Conservation (phyloP, 2,888 invertebrate species). For the Drosophila recens region DNA sequence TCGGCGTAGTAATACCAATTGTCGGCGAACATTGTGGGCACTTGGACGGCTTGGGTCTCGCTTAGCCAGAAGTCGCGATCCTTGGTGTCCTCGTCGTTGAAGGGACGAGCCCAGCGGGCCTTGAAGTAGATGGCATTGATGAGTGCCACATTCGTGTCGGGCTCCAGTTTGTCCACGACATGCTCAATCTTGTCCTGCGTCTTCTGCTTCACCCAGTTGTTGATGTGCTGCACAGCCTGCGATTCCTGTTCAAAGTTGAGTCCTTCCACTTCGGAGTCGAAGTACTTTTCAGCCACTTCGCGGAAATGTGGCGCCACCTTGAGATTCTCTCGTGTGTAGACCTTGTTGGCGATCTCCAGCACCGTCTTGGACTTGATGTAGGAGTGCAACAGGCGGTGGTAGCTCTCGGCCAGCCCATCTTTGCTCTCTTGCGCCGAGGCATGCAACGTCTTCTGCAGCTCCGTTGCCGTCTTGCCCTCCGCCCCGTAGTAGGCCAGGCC, state of each 20-base stretch:
- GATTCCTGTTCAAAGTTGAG: slow-evolving; percentile 88
- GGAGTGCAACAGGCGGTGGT: slow-evolving; percentile 77
- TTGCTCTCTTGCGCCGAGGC: slow-evolving; percentile 81
- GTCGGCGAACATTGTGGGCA: slow-evolving; percentile 90
- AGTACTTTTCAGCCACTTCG: slow-evolving; percentile 87
- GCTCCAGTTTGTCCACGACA: slow-evolving; percentile 88
- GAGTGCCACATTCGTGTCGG: slow-evolving; percentile 89
- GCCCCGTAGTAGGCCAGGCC: slow-evolving; percentile 81
- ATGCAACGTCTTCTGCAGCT: slow-evolving; percentile 77
- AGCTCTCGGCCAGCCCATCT: slow-evolving; percentile 78
- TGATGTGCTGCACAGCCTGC: slow-evolving; percentile 88
- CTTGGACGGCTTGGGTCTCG: slow-evolving; percentile 85
- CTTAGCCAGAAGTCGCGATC: slow-evolving; percentile 89
- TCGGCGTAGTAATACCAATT: slow-evolving; percentile 86
- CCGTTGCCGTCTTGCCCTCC: slow-evolving; percentile 74
- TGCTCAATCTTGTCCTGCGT: slow-evolving; percentile 94
- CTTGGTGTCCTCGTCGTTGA: slow-evolving; percentile 87
- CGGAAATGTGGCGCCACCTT: slow-evolving; percentile 87
- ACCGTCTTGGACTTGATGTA: slow-evolving; percentile 82
- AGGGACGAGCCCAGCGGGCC: slow-evolving; percentile 91
- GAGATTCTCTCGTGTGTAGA: slow-evolving; percentile 88
- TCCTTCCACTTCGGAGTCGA: slow-evolving; percentile 88
- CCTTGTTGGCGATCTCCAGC: slow-evolving; percentile 90
- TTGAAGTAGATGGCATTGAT: slow-evolving; percentile 96
- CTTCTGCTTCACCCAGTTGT: slow-evolving; percentile 92